Base-by-base conservation (phyloP, 64 coral and sea anemone species). In the Catalaphyllia jardinei region DNA sequence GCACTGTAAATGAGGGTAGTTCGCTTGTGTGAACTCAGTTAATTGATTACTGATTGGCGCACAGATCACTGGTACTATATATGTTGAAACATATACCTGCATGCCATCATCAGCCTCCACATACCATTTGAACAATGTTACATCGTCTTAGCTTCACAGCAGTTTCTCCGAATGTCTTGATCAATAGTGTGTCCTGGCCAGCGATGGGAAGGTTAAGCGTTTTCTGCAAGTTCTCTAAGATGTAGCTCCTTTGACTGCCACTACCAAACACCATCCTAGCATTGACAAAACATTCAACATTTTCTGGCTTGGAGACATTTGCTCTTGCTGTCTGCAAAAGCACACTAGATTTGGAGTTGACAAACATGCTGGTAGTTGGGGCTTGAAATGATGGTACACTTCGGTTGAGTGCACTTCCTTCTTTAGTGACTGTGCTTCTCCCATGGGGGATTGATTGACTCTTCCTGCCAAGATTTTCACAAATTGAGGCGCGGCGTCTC, bases 41-140 rank as follows among this genome's bases (percentile, higher is more conserved):
- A 61, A 25, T 49, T 86, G 62, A 71, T 71, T 62, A 71, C 82
- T 86, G 31, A 86, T 49, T 86, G 82, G 30, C 0, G 82, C 14
- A 86, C 82, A 86, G 24, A 69, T 86, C 2, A 71, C n/a, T 42
- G 82, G 63, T 3, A 86, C 82, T 30, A 86, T 64, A 10, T 80
- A 71, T 12, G 18, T 38, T 11, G 63, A 31, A 71, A 86, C 82
- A 72, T 86, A 22, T 18, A 86, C 72, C 64, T 22, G 4, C 64
- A 71, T 86, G 20, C 69, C 69, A 71, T 71, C 82, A 25, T 39
- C 20, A 13, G 82, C 20, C 62, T 49, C 82, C 42, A 86, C 82
- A n/a, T 71, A 64, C 82, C 8, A 86, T 0, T 18, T 86, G 82
- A 16, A 71, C 62, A 22, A 86, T 86, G 82, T 71, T 35, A 29